Conservation (phyloP, 2,888 invertebrate species). For the Conomelus anceps region DNA sequence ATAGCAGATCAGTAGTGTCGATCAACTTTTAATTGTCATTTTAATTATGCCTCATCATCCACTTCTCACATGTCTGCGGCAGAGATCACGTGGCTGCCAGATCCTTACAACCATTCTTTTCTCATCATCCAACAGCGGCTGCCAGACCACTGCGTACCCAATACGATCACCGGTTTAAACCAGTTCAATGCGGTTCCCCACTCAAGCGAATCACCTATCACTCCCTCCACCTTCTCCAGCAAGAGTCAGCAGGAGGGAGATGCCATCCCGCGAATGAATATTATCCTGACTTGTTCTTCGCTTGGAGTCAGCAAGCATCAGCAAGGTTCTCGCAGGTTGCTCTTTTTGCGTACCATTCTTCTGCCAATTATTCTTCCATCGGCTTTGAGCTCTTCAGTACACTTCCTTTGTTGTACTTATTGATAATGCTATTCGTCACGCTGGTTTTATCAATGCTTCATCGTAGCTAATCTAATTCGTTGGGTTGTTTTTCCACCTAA, state of each 20-base stretch:
- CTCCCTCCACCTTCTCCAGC: background rate
- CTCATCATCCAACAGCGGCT: too few species aligned
- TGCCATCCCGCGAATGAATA: background rate
- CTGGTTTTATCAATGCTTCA: background rate
- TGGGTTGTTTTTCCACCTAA: background rate
- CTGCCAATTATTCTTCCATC: background rate
- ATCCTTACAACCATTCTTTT: too few species aligned
- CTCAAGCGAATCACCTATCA: too few species aligned
- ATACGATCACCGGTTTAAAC: background rate
- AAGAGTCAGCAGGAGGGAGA: background rate
- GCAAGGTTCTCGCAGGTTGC: too few species aligned
- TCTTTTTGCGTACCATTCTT: background rate
- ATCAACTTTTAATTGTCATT: background rate
- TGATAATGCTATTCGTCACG: background rate
- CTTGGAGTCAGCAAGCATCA: too few species aligned
- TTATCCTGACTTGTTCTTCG: background rate
- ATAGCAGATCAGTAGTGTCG: background rate
- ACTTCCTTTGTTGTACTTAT: background rate
- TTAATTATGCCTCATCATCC: background rate
- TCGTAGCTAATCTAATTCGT: background rate
- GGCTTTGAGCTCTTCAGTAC: background rate
- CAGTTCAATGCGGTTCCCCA: background rate
- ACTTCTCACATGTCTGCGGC: background rate
- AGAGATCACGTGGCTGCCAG: background rate
- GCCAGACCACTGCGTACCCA: background rate